Conservation (phyloP, 2,113 vertebrate genomes). For the Bagarius yarrelli region DNA sequence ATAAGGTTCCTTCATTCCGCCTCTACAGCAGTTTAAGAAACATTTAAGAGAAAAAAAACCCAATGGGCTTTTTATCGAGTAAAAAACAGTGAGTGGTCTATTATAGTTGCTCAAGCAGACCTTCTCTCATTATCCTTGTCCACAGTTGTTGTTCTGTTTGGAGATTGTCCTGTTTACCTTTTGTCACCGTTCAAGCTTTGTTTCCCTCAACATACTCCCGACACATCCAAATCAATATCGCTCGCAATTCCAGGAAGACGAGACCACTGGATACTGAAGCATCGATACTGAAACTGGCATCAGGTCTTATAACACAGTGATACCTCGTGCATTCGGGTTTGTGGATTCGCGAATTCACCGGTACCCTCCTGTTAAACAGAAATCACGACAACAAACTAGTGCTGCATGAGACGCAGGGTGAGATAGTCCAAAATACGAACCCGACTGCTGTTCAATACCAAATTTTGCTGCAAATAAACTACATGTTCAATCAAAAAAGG, state of each 20-base stretch:
- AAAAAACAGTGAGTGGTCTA: constrained; percentile 39
- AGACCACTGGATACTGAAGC: constrained; percentile 22
- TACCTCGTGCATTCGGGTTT: too few relatives aligned
- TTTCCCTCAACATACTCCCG: constrained; percentile 50
- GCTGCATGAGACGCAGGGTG: not conserved
- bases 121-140: constrained; percentile 43
- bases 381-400: not conserved
- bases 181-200: constrained; percentile 61
- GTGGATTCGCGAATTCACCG: too few relatives aligned
- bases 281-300: not conserved
- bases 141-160: constrained; percentile 59
- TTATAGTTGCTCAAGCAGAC: constrained; percentile 44
- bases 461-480: not conserved
- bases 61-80: constrained; percentile 42
- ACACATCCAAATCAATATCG: constrained; percentile 14
- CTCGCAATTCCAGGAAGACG: constrained; percentile 8
- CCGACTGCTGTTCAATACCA: not conserved
- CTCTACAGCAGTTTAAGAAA: constrained; percentile 23
- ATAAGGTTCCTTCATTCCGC: constrained; percentile 17
- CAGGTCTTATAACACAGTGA: too few relatives aligned
- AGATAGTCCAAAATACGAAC: not conserved
- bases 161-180: constrained; percentile 58
- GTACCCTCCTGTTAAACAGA: too few relatives aligned
- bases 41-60: not conserved
- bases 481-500: not conserved